phyloP scores from a whole-genome alignment of 2,113 vertebrate genomes.

The Upupa epops region DNA sequence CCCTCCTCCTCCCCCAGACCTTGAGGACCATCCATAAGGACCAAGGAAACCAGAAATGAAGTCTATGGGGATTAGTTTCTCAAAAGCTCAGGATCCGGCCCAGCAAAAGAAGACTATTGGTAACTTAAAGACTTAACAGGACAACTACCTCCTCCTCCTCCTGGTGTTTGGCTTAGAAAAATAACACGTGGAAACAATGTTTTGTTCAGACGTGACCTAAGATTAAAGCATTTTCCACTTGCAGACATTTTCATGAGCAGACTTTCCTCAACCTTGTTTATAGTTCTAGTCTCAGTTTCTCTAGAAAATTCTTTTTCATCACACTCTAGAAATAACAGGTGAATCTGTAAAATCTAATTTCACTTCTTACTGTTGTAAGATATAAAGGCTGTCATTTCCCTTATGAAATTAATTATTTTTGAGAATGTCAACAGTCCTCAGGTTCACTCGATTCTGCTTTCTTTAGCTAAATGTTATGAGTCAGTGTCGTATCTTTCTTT shows the following conservation, averaged over 20 bases:
- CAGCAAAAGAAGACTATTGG: background rate
- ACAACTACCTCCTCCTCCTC: background rate
- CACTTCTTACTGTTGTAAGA: background rate
- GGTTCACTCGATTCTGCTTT: background rate
- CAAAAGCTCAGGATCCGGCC: background rate
- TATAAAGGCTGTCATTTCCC: background rate
- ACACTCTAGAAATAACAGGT: background rate
- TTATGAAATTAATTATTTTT: background rate
- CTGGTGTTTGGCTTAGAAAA: background rate
- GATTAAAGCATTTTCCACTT: constrained; percentile 1
- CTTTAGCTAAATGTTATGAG: background rate
- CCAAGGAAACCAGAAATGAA: background rate
- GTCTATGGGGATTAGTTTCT: background rate
- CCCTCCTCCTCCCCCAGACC: background rate
- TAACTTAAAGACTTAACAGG: background rate
- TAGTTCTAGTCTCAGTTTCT: background rate
- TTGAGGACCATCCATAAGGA: background rate
- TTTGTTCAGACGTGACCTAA: background rate
- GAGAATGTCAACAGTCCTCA: background rate
- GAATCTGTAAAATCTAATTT: background rate
- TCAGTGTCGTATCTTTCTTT: background rate
- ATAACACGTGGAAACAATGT: background rate
- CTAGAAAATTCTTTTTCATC: constrained; percentile 12
- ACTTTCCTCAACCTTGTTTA: constrained; percentile 18
- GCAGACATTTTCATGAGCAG: background rate